Conservation (phyloP, 2,797 vertebrate genomes). For the Selene dorsalis region DNA sequence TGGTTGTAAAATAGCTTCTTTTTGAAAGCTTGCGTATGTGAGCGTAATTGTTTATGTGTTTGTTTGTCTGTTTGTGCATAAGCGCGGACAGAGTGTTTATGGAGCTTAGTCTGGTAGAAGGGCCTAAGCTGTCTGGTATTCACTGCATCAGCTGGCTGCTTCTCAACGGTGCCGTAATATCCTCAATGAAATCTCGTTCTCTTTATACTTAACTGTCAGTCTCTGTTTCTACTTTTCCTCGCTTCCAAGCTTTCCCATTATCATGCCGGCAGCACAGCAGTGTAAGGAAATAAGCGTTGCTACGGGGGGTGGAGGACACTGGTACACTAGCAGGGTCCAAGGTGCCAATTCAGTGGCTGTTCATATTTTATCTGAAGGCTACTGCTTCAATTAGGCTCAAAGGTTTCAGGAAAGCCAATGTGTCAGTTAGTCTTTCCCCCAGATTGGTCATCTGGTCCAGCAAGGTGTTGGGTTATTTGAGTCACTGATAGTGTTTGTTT, state of each 20-base stretch:
- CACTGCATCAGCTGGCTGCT: constrained; percentile 37
- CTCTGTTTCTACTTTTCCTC: constrained; percentile 20
- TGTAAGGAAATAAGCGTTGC: constrained; percentile 30
- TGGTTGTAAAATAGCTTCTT: constrained; percentile 22
- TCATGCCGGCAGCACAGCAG: constrained; percentile 44
- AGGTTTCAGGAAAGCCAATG: constrained; percentile 55
- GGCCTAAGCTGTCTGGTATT: constrained; percentile 48
- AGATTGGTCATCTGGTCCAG: not conserved
- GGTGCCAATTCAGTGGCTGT: constrained; percentile 39
- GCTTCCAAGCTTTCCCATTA: constrained; percentile 14
- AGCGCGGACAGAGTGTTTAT: constrained; percentile 33
- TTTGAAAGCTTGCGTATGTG: constrained; percentile 1
- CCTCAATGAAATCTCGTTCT: constrained; percentile 19
- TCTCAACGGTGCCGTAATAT: constrained; percentile 21
- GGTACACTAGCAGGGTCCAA: constrained; percentile 52
- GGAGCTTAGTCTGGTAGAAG: constrained; percentile 11
- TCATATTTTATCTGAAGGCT: constrained; percentile 48
- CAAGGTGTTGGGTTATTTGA: constrained; percentile 21
- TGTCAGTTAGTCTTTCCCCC: constrained; percentile 30
- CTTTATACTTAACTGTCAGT: constrained; percentile 7
- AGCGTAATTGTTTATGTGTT: constrained; percentile 13
- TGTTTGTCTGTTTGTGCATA: constrained; percentile 18
- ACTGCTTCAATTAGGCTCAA: constrained; percentile 49
- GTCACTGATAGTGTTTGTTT: constrained; percentile 10
- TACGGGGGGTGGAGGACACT: constrained; percentile 40